phyloP scores from a whole-genome alignment of 2,888 invertebrate species.

The Chalcis sispes region DNA sequence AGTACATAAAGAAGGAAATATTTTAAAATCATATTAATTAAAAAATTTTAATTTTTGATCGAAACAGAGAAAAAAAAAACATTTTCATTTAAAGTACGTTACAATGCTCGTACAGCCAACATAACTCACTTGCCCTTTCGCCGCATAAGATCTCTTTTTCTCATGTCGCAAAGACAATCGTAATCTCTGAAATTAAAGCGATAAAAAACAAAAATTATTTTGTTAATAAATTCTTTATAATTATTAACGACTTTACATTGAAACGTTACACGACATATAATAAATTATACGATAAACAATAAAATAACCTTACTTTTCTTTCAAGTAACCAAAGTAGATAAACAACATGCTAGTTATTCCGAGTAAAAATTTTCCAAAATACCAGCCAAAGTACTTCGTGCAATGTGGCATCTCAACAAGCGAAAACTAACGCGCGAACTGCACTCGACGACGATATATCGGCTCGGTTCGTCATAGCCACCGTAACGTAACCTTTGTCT shows the following conservation, averaged over 20 bases:
- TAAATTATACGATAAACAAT: no score
- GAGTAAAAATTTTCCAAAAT: conserved; percentile 69
- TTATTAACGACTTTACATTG: not conserved
- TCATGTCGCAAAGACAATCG: conserved; percentile 57
- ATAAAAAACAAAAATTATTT: conserved; percentile 7
- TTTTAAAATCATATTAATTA: no score
- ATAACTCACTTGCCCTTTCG: conserved; percentile 56
- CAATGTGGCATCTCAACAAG: conserved; percentile 39
- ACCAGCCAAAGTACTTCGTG: conserved; percentile 63
- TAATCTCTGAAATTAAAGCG: conserved; percentile 53
- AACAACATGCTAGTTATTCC: conserved; percentile 68
- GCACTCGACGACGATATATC: no score
- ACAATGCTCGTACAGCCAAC: conserved; percentile 52
- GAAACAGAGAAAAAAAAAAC: no score
- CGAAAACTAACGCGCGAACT: no score
- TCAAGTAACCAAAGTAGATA: conserved; percentile 66
- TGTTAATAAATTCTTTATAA: not conserved
- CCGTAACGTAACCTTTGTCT: no score
- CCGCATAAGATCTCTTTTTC: conserved; percentile 59
- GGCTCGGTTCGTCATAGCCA: no score
- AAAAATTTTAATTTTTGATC: not conserved
- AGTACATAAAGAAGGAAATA: no score
- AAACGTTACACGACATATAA: no score
- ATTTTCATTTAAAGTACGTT: no score
- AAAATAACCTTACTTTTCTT: conserved; percentile 63